Base-by-base conservation (phyloP, 2,888 invertebrate species). In the Limnephilus auricula region DNA sequence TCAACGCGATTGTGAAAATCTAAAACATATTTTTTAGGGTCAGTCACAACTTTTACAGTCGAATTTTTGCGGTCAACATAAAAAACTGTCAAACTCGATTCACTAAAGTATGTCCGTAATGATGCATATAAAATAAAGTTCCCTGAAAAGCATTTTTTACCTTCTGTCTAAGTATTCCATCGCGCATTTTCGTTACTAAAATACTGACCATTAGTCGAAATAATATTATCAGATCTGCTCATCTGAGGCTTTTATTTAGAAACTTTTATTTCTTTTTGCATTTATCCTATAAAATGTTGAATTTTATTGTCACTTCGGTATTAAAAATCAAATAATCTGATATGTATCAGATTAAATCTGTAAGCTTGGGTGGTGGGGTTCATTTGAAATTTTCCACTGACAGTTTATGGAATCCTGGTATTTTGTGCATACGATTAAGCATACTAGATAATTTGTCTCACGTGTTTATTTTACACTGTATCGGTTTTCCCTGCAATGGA, bases 241-340 rank as follows among this genome's bases (percentile, higher is more conserved):
- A 65, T 65, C 65, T 65, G 25, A 9, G 25, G 3, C 25, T 65
- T 65, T 65, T 25, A 25, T 65, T 65, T 65, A 25, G 25, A 65
- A n/a, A 2, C 25, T 65, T 65, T 65, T 9, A 25, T 65, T 9
- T 65, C 5, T 65, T 65, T 65, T 9, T 9, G 65, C 65, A n/a
- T 65, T 65, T 65, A 65, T 65, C 65, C 65, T 65, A 25, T 65
- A 65, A 65, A 25, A 65, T 65, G 65, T 65, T 65, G 65, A n/a
- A 25, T 65, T 65, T 65, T 65, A 65, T 65, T 65, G n/a, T 65
- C 9, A 65, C 9, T 65, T 65, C n/a, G 65, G 25, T 30, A 34
- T 86, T 86, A 37, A 79, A 88, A 87, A 88, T 18, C 78, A 65
- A 65, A 87, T 79, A 87, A 87, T 87, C 65, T 65, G 65, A 32